Evolutionary conservation across 2,888 invertebrate species (phyloP).

Genomic region (Dryocosmus kuriphilus): DNA sequence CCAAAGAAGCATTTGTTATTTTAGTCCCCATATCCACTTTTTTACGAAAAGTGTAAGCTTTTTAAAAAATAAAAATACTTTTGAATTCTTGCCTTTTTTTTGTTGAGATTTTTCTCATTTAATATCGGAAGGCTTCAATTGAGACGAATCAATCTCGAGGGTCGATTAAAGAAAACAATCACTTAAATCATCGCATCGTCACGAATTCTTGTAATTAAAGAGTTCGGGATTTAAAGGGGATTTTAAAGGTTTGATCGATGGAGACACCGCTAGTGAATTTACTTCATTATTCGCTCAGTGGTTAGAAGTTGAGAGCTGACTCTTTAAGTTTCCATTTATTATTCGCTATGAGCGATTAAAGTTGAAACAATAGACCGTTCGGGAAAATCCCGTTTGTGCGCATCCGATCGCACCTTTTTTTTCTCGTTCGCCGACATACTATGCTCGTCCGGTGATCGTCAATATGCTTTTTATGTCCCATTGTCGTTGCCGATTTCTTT

Average conservation of each 20-base stretch:
- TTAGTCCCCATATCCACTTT: neutral
- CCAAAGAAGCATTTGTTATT: neutral
- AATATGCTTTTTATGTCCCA: constrained; percentile 26
- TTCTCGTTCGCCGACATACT: constrained; percentile 30
- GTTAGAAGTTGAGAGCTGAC: constrained; percentile 11
- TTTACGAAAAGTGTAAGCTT: neutral
- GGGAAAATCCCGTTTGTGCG: constrained; percentile 55
- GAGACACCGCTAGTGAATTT: constrained; percentile 15
- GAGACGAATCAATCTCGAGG: constrained; percentile 12
- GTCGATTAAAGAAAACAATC: constrained; percentile 5
- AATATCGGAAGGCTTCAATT: constrained; percentile 8
- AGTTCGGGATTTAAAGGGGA: constrained; percentile 6
- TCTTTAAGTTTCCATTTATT: constrained; percentile 48
- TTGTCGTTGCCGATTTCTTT: neutral
- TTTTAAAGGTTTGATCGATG: neutral
- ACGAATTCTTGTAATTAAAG: neutral
- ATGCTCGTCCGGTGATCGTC: constrained; percentile 22
- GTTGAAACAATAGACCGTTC: constrained; percentile 62
- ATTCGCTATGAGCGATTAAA: constrained; percentile 62
- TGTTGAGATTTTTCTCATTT: neutral
- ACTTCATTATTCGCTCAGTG: neutral
- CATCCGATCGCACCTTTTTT: constrained; percentile 41
- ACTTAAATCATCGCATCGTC: neutral
- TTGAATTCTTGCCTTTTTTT: neutral
- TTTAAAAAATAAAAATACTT: neutral